These are phyloP conservation scores for Cataglyphis rosenhaueri DNA, from an alignment of 2,888 invertebrate species.

Conservation along the genomic window DNA sequence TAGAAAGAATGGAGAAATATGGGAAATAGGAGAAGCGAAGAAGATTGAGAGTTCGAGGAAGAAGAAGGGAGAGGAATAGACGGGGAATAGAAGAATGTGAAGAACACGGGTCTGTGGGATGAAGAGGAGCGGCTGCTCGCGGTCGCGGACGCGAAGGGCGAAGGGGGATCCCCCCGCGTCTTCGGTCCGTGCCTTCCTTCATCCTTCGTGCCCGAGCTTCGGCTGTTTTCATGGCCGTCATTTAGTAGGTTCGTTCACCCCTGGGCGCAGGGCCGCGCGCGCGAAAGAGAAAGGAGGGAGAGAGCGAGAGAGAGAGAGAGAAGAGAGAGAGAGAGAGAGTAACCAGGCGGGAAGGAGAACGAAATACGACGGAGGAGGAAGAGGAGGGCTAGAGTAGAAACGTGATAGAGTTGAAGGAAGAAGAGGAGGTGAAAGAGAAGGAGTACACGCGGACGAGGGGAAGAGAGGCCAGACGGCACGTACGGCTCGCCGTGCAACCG, in stretches of 20 bases:
- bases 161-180: slow-evolving; percentile 72
- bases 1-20: slow-evolving; percentile 44
- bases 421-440: slow-evolving; percentile 54
- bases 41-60: slow-evolving; percentile 58
- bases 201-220: slow-evolving; percentile 83
- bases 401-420: slow-evolving; percentile 40
- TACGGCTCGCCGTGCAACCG: slow-evolving; percentile 75
- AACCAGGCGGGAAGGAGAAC: slow-evolving; percentile 41
- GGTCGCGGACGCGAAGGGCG: slow-evolving; percentile 42
- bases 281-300: slow-evolving; percentile 57
- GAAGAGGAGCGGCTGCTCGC: slow-evolving; percentile 32
- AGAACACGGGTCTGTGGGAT: not conserved
- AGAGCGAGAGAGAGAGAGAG: slow-evolving; percentile 54
- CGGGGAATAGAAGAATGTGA: slow-evolving; percentile 23
- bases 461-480: slow-evolving; percentile 81
- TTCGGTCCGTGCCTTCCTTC: slow-evolving; percentile 80
- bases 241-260: slow-evolving; percentile 86
- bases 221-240: slow-evolving; percentile 86
- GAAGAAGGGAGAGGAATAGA: slow-evolving; percentile 2
- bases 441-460: slow-evolving; percentile 60
- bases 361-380: slow-evolving; percentile 44
- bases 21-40: slow-evolving; percentile 50
- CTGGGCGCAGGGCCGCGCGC: slow-evolving; percentile 79
- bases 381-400: slow-evolving; percentile 43
- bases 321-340: slow-evolving; percentile 51